Conservation (phyloP, 2,113 vertebrate genomes). For the Phainopepla nitens region DNA sequence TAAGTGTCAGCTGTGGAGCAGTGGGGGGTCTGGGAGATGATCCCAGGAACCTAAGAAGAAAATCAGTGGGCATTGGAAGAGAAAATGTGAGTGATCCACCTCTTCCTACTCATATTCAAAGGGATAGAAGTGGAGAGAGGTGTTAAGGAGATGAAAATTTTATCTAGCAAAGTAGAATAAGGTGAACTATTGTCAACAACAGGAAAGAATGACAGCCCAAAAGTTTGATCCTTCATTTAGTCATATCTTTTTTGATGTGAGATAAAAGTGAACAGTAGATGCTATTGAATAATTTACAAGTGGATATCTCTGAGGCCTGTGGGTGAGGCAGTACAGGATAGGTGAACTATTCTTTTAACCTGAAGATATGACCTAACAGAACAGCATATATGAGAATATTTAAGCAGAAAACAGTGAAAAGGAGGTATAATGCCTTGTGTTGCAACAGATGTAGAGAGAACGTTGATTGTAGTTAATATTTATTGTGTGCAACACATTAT, state of each 20-base stretch:
- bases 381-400: not conserved
- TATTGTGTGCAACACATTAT: not conserved
- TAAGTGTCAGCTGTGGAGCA: not conserved
- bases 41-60: not conserved
- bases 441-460: not conserved
- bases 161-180: not conserved
- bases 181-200: not conserved
- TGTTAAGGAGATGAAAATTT: not conserved
- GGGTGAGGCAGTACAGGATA: not conserved
- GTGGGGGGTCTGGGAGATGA: not conserved
- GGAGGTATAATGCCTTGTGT: not conserved
- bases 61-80: not conserved
- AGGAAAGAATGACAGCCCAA: not conserved
- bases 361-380: not conserved
- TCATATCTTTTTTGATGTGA: not conserved
- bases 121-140: not conserved
- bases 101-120: not conserved
- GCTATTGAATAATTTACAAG: not conserved
- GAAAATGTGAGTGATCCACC: not conserved
- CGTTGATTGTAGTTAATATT: not conserved
- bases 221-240: not conserved
- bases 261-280: not conserved
- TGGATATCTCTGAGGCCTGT: not conserved
- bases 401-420: not conserved
- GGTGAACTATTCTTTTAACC: not conserved